Conservation (phyloP, 2,113 vertebrate genomes). For the Amphiprion ocellaris region DNA sequence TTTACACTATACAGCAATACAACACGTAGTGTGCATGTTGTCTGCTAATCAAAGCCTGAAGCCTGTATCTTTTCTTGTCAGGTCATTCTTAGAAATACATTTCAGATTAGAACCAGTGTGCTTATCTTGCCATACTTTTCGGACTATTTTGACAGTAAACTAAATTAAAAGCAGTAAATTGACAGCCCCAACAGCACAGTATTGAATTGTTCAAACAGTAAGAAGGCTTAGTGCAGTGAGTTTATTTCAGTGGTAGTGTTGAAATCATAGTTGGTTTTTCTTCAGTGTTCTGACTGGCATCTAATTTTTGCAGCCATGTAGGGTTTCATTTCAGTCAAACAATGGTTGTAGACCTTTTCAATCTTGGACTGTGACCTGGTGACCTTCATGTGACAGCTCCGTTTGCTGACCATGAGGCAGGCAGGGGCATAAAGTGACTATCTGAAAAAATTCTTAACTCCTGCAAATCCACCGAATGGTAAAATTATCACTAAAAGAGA, state of each 20-base stretch:
- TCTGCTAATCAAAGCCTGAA: background rate
- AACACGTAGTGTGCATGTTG: background rate
- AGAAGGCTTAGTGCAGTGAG: background rate
- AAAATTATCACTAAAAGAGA: slow-evolving; percentile 11
- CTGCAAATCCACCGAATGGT: background rate
- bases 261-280: background rate
- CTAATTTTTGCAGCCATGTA: slow-evolving; percentile 33
- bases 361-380: slow-evolving; percentile 10
- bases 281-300: slow-evolving; percentile 18
- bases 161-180: background rate
- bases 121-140: no score
- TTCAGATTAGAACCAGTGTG: no score
- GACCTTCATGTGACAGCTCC: slow-evolving; percentile 42
- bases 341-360: slow-evolving; percentile 39
- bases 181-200: background rate
- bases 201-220: background rate
- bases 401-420: slow-evolving; percentile 36
- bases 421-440: background rate
- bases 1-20: background rate
- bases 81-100: no score
- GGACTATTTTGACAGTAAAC: background rate
- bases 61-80: background rate
- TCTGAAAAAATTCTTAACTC: background rate
- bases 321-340: slow-evolving; percentile 40
- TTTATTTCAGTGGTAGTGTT: background rate